Conservation (phyloP, 2,797 vertebrate genomes). For the Catamblyrhynchus diadema region DNA sequence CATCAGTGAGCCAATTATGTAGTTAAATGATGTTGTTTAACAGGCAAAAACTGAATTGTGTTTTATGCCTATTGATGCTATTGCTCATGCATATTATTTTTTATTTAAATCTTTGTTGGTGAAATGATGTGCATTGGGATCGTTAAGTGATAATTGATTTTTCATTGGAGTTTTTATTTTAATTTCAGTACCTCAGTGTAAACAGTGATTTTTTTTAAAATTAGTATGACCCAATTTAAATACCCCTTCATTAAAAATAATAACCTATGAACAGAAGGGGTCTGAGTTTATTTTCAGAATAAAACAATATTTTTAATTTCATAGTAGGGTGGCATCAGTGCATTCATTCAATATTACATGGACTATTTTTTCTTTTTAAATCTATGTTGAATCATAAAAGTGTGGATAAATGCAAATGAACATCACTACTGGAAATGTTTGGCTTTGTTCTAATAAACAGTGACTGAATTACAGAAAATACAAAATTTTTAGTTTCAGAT, state of each 20-base stretch:
- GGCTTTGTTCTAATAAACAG: not conserved
- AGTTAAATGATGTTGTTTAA: not conserved
- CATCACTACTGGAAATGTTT: not conserved
- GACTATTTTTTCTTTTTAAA: not conserved
- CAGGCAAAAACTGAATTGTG: not conserved
- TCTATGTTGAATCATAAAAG: not conserved
- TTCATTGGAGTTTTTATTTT: not conserved
- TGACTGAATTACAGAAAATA: not conserved
- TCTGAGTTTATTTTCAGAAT: not conserved
- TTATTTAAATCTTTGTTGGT: not conserved
- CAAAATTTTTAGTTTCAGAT: not conserved
- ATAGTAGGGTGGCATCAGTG: not conserved
- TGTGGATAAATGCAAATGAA: not conserved
- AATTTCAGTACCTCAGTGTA: not conserved
- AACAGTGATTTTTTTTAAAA: not conserved
- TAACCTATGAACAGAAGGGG: not conserved
- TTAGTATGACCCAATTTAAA: not conserved
- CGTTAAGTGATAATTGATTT: not conserved
- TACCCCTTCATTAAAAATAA: not conserved
- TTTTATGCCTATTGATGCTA: not conserved
- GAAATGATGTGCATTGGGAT: not conserved
- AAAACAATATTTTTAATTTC: not conserved
- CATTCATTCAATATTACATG: not conserved
- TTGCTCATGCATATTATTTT: not conserved
- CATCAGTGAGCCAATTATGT: not conserved